Evolutionary conservation across 2,113 vertebrate species (phyloP), one percentile per base, ranked within the genome.

Genomic region (Semnornis frantzii): DNA sequence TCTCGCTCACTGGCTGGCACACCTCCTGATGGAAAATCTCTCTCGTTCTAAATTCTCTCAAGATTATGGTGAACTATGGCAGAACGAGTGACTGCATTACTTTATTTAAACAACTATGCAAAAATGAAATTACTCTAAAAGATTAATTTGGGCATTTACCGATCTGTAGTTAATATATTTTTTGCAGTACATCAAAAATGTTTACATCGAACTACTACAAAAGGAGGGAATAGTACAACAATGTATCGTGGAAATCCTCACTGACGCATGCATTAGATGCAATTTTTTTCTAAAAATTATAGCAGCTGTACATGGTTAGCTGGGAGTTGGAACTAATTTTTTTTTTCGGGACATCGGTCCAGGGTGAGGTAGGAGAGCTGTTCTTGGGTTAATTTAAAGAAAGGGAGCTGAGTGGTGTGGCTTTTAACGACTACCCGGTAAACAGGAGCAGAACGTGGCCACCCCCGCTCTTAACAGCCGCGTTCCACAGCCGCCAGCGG

Each of bases 301-400:
- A 31, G 59, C 39, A 74, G 5, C 21, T 58, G 28, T 64, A 72
- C 82, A 30, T 16, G 52, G 24, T 34, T 25, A 82, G 33, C 23
- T 58, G 5, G 33, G 54, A 65, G 25, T 60, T 63, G 69, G 44
- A 59, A 17, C 8, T 57, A 4, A 15, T 42, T 42, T 6, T 31
- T 78, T 23, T 50, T 70, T 65, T 66, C 62, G 48, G 19, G 25
- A 42, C 7, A 37, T 46, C 50, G 34, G n/a, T 23, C 46, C 18
- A 0, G 0, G 7, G 30, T 16, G 33, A 27, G 0, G 1, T 12
- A 52, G 0, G 0, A 62, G 44, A 31, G 24, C 30, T 73, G 1
- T 44, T 55, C 46, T 57, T 0, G 2, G 18, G 6, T 14, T 34
- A 59, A 17, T 9, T 10, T 28, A 23, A 12, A 71, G 59, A 37